Percentiles rank a stretch among this genome's conserved stretches.
phyloP scores from a whole-genome alignment of 2,113 vertebrate genomes.

The Uria aalge region DNA sequence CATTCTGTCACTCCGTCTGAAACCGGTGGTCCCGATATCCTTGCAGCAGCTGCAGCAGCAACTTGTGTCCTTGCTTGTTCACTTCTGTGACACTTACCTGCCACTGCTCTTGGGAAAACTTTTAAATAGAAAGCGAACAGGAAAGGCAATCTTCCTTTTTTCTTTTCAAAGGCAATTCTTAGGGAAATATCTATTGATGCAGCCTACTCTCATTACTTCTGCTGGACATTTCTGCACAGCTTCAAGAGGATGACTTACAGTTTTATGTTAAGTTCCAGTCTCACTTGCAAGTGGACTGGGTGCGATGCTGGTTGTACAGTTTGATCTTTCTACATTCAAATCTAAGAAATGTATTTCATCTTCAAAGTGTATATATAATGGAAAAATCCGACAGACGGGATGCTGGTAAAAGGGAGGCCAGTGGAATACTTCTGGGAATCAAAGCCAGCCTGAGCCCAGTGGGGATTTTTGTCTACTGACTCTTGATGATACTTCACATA shows the following conservation, averaged over 20 bases:
- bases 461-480: slow-evolving; percentile 16
- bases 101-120: not conserved
- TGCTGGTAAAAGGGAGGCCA: slow-evolving; percentile 36
- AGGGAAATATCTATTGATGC: not conserved
- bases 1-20: not conserved
- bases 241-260: slow-evolving; percentile 22
- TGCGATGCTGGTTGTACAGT: not conserved
- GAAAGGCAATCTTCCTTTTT: not conserved
- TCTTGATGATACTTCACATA: slow-evolving; percentile 13
- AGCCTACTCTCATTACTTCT: not conserved
- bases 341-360: slow-evolving; percentile 50
- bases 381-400: not conserved
- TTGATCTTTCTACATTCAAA: slow-evolving; percentile 61
- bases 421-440: slow-evolving; percentile 10
- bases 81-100: not conserved
- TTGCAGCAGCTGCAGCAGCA: not conserved
- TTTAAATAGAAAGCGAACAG: not conserved
- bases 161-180: not conserved
- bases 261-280: slow-evolving; percentile 48
- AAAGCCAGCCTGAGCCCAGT: slow-evolving; percentile 35
- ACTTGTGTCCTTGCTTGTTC: not conserved
- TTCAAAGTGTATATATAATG: slow-evolving; percentile 1
- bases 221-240: not conserved
- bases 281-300: slow-evolving; percentile 13
- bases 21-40: not conserved